Evolutionary conservation across 2,797 vertebrate species (phyloP), one percentile per base, ranked within the genome.

Genomic region (Sebastes oblongus): DNA sequence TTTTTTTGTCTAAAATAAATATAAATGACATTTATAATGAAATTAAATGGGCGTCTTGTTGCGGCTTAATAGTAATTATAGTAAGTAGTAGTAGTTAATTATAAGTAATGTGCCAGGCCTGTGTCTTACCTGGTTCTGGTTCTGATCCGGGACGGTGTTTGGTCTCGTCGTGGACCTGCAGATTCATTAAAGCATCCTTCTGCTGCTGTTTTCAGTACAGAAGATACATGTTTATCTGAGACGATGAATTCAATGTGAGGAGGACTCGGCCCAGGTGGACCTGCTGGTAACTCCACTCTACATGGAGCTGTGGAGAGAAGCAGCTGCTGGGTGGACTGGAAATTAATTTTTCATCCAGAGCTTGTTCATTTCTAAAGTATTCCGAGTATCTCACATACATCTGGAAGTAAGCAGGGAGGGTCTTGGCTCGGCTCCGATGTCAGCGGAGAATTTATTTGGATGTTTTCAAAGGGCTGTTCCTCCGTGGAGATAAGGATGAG

Each of bases 401-500:
- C 50, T 83, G 39, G 50, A 61, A 13, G 22, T 32, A 52, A 55
- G 10, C 54, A 9, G 62, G 56, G 56, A 73, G 54, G 39, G 13
- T 80, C 70, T 75, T 22, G 16, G 25, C 42, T 66, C 5, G 3
- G 29, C 61, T 66, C 70, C 34, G 72, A 64, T 76, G 58, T 64
- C 39, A 42, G 13, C 29, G 27, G 22, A 46, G 75, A 64, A 52
- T 54, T 39, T 22, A 42, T 81, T 46, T 61, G 27, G 46, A 66
- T 82, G 71, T 72, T 77, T 85, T 66, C 4, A 68, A 36, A 78
- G 52, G 14, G 72, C 55, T 34, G 18, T 3, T 56, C 8, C 70
- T 71, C 29, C 5, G 3, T 14, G 30, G 13, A 76, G 71, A 64
- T 34, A 66, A 18, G 52, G 36, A 58, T 22, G 9, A 58, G 72